Evolutionary conservation across 2,888 invertebrate genomes (phyloP).

Genomic region (Alloplasta piceator): DNA sequence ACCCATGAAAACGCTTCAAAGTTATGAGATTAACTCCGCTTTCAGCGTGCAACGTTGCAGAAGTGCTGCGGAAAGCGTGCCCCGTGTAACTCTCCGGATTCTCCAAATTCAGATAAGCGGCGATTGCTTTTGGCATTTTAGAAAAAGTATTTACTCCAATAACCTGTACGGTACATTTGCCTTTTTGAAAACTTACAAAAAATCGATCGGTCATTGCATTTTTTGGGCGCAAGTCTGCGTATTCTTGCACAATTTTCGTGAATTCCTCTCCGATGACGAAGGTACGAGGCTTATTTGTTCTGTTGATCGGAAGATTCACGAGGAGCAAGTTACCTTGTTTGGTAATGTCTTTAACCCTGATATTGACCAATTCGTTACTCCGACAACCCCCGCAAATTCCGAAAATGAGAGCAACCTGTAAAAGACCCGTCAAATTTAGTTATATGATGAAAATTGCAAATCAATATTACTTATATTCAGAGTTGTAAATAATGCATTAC

Average conservation of each 20-base stretch:
- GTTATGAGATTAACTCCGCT: slow-evolving; percentile 64
- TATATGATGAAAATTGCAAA: slow-evolving; percentile 10
- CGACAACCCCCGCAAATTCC: too few relatives aligned
- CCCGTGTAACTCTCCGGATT: slow-evolving; percentile 75
- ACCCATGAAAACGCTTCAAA: slow-evolving; percentile 64
- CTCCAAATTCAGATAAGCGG: slow-evolving; percentile 61
- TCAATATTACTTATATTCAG: slow-evolving; percentile 5
- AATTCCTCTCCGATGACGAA: slow-evolving; percentile 62
- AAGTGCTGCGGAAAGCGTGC: slow-evolving; percentile 67
- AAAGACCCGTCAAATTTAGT: slow-evolving; percentile 6
- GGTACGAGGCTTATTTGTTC: slow-evolving; percentile 55
- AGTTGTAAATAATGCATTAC: too few relatives aligned
- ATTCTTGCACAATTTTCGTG: slow-evolving; percentile 36
- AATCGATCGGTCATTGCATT: slow-evolving; percentile 12
- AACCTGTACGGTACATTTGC: slow-evolving; percentile 17
- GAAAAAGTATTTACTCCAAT: slow-evolving; percentile 17
- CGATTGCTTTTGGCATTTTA: slow-evolving; percentile 63
- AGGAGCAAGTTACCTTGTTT: slow-evolving; percentile 50
- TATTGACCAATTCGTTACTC: slow-evolving; percentile 44
- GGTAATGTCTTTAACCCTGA: slow-evolving; percentile 43
- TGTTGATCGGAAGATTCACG: slow-evolving; percentile 48
- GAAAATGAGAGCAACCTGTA: slow-evolving; percentile 35
- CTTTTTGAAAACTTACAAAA: slow-evolving; percentile 20
- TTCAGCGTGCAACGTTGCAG: slow-evolving; percentile 65
- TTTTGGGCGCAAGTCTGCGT: slow-evolving; percentile 15